Base-by-base conservation (phyloP, 92 coral and sea anemone species). In the Epizoanthus ramosus region DNA sequence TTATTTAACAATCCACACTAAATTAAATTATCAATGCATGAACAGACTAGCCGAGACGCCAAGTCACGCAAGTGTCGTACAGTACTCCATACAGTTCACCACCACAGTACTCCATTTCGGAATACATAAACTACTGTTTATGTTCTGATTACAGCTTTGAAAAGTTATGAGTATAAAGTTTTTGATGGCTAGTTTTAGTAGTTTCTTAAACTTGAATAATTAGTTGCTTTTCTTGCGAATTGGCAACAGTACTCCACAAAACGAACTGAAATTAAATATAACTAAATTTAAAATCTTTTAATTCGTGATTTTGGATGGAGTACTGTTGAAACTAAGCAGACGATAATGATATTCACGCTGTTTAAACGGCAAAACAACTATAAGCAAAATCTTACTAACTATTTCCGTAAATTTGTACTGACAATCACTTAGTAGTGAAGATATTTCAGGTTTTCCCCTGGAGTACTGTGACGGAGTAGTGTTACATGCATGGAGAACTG, bases 401-500 rank as follows among this genome's bases (percentile, higher is more conserved):
- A 66, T 66, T 66, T 66, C 71, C 17, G 71, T 66, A 66, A 66
- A 66, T 66, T 28, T 66, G 71, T 66, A 66, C 71, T 66, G 71
- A 66, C 71, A 66, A 66, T 24, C 43, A 66, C 71, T 28, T 66
- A 24, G 71, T 41, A 66, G 71, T 66, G 71, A 66, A 66, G 71
- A 66, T 66, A 66, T 66, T 66, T 66, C 71, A 66, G 71, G 41
- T 24, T 66, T 66, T 21, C 68, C 28, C 50, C 69, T 83, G 80
- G 86, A 89, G 43, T 68, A 57, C 2, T 89, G 74, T 41, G 83
- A 89, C 31, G 31, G 31, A 28, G 31, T 28, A 28, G 31, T 28
- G 31, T 28, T 41, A 41, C 47, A 41, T 41, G 47, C 47, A 41
- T 41, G 47, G 47, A 41, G 47, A 41, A 41, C 8, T 41, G 47